Evolutionary conservation across 1,140 invertebrate species (phyloP), one percentile per base, ranked within the genome.

Genomic region (Neodiprion fabricii): DNA sequence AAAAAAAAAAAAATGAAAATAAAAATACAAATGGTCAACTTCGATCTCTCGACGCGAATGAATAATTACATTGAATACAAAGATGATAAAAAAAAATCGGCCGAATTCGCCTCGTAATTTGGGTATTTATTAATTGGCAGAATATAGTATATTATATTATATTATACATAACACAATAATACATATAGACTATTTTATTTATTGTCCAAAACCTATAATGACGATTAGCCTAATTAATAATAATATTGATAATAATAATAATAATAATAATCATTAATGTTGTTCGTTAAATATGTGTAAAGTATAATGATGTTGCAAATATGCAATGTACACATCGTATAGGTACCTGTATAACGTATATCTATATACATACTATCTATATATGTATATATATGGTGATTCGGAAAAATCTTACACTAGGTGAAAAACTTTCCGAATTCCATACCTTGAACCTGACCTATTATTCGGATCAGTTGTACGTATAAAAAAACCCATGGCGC

Each of bases 121-220:
- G 2, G 28, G 28, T 40, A 40, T 40, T 40, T 40, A 40, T 40
- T 40, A 40, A 40, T 40, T 40, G 28, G 28, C 28, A 5, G 28
- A 40, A 40, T 40, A 40, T 40, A 40, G 28, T 40, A 40, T 40
- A 40, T 40, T 40, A 40, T 40, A 40, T 40, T 40, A 40, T 40
- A 40, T 40, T 40, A 40, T 40, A 40, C 28, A 40, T 40, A 71
- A 50, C n/a, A 71, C 48, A 14, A 14, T 71, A 71, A 14, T 14
- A 50, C 21, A 12, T 17, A 47, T 82, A 83, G 77, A 81, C 77
- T 81, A 82, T 84, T 85, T 86, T 85, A 85, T 86, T 85, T 86
- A 84, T 86, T 86, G 81, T 86, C 80, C 77, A 80, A 82, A 40
- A 40, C 28, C 28, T 40, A 40, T 40, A 40, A 79, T 81, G 81